These are phyloP conservation scores for Pseudonaja textilis DNA, from an alignment of 2,113 vertebrate species.

Conservation along the genomic window DNA sequence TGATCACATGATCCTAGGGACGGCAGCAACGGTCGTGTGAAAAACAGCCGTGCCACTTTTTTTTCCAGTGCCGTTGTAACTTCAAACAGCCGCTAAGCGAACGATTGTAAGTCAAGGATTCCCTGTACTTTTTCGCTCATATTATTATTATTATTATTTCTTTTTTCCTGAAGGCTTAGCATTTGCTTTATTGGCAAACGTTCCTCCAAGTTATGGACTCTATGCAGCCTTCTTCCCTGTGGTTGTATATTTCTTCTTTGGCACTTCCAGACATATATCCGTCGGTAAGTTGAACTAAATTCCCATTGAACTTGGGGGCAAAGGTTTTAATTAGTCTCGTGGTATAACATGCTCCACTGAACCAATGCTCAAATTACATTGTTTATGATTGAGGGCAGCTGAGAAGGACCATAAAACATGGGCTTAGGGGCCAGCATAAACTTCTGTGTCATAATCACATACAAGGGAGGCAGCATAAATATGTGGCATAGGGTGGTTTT, in stretches of 20 bases:
- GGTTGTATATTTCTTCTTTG: conserved; percentile 88
- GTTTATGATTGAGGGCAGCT: background rate
- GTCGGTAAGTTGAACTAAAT: conserved; percentile 79
- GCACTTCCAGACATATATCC: conserved; percentile 93
- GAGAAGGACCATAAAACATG: background rate
- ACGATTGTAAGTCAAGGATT: background rate
- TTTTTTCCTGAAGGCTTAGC: conserved; percentile 79
- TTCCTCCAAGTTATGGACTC: conserved; percentile 86
- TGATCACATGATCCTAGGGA: too few relatives aligned
- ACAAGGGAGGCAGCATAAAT: background rate
- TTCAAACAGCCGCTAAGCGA: accelerated
- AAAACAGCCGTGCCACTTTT: background rate
- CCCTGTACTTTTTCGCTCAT: background rate
- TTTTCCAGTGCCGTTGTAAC: background rate
- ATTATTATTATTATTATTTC: background rate
- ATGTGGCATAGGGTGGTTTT: background rate
- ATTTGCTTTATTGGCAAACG: conserved; percentile 85
- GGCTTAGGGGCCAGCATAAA: background rate
- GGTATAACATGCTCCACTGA: background rate
- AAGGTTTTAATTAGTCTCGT: background rate
- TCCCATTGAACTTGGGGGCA: background rate
- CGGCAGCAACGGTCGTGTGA: too few relatives aligned
- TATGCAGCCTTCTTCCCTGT: conserved; percentile 91
- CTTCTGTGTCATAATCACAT: background rate
- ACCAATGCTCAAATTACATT: background rate